Percentiles rank a stretch among this genome's conserved stretches.
Evolutionary conservation across 2,113 vertebrate genomes (phyloP).

Genomic region (Planiliza haematocheilus): DNA sequence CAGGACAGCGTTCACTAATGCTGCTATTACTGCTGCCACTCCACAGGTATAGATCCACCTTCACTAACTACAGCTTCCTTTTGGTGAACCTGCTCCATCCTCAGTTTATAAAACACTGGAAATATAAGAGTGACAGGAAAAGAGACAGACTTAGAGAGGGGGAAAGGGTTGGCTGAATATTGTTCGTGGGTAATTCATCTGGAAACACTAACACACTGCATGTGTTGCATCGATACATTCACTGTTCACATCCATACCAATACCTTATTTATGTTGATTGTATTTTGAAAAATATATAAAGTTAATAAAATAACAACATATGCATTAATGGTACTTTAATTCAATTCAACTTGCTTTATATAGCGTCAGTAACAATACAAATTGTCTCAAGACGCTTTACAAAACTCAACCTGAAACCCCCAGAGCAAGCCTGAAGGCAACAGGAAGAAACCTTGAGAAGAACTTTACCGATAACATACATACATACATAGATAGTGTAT

Average conservation of each 20-base stretch:
- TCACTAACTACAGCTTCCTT: conserved; percentile 11
- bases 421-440: no score
- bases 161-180: not conserved
- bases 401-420: no score
- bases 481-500: no score
- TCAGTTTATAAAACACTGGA: not conserved
- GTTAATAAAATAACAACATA: no score
- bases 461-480: no score
- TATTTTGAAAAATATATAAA: not conserved
- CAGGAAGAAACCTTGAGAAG: no score
- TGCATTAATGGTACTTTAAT: no score
- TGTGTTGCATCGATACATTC: not conserved
- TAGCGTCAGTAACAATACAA: no score
- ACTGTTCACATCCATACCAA: no score
- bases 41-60: conserved; percentile 1
- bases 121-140: not conserved
- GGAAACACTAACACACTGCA: not conserved
- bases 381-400: no score
- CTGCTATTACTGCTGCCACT: conserved; percentile 34
- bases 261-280: not conserved
- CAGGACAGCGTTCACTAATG: conserved; percentile 11
- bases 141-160: not conserved
- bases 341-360: no score
- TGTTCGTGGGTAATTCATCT: not conserved
- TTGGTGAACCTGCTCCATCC: not conserved